phyloP scores from a whole-genome alignment of 2,113 vertebrate species.

The Cyprinodon tularosa region DNA sequence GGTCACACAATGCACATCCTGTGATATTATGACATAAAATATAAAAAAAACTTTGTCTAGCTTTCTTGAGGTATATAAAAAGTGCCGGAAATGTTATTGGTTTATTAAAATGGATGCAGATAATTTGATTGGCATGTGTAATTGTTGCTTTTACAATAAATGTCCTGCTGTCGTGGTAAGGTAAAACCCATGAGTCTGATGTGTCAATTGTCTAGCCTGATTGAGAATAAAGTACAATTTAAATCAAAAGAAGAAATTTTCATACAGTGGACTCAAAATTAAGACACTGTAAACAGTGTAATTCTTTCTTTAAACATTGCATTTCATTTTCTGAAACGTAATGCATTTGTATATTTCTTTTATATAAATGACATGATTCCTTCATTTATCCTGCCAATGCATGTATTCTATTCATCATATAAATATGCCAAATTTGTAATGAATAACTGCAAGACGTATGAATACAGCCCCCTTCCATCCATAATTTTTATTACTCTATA shows the following conservation, averaged over 20 bases:
- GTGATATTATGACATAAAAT: neutral
- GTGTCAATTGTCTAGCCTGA: neutral
- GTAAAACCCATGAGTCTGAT: neutral
- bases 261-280: constrained; percentile 56
- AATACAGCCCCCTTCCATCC: constrained; percentile 20
- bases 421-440: constrained; percentile 20
- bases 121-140: neutral
- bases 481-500: constrained; percentile 54
- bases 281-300: constrained; percentile 50
- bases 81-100: neutral
- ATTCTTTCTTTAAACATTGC: neutral
- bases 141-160: neutral
- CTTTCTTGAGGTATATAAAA: too few species aligned
- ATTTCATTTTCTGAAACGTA: neutral
- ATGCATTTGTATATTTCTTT: neutral
- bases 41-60: neutral
- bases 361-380: neutral
- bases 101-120: neutral
- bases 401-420: constrained; percentile 7
- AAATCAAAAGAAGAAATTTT: constrained; percentile 23
- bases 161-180: neutral
- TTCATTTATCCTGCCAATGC: constrained; percentile 20
- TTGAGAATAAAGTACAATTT: neutral
- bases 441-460: constrained; percentile 20
- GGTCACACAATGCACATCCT: neutral